These are phyloP conservation scores for Aspidoscelis tigris DNA, from an alignment of 2,113 vertebrate genomes.

Conservation along the genomic window DNA sequence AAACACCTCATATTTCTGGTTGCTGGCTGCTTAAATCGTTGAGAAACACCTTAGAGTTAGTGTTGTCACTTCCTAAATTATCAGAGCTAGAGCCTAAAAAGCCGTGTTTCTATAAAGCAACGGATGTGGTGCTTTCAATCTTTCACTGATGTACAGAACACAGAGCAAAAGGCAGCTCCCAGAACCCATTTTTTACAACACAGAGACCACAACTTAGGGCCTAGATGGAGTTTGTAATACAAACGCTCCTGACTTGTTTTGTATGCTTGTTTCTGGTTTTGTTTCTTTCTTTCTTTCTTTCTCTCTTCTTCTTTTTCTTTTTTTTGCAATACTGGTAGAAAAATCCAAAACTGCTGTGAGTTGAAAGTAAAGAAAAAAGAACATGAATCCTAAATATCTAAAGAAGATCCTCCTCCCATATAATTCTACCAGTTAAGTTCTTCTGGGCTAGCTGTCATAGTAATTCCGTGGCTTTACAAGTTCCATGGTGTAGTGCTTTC, in stretches of 20 bases:
- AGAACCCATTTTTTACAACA: not conserved
- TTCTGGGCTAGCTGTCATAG: no score
- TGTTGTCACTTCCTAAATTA: conserved; percentile 43
- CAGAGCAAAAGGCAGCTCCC: not conserved
- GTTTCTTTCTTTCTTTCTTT: no score
- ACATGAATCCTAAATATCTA: not conserved
- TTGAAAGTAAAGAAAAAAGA: not conserved
- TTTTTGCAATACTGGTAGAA: not conserved
- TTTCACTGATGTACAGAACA: not conserved
- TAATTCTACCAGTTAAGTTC: no score
- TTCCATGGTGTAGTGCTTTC: no score
- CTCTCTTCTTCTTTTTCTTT: no score
- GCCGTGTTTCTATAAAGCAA: conserved; percentile 12
- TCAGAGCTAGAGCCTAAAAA: conserved; percentile 38
- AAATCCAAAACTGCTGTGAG: not conserved
- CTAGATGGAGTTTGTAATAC: not conserved
- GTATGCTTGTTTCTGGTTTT: not conserved
- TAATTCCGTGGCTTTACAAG: no score
- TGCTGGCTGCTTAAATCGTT: conserved; percentile 22
- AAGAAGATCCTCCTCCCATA: not conserved
- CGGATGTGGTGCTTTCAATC: not conserved
- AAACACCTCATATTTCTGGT: conserved; percentile 43
- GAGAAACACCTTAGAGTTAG: conserved; percentile 29
- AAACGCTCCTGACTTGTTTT: not conserved
- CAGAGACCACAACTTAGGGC: not conserved